phyloP scores from a whole-genome alignment of 2,888 invertebrate species.

The Colostygia pectinataria region DNA sequence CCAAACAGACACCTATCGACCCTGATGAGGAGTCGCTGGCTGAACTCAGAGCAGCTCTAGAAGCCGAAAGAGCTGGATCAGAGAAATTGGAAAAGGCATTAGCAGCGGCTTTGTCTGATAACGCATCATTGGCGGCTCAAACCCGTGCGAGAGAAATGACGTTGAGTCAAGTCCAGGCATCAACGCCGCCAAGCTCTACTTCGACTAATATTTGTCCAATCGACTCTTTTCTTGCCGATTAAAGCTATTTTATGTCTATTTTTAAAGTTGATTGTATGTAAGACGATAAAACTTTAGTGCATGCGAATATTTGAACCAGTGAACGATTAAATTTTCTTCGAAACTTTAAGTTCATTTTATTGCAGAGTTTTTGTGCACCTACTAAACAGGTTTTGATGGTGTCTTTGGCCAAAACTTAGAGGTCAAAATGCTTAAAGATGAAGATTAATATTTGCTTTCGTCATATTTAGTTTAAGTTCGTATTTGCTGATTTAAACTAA shows the following conservation, averaged over 20 bases:
- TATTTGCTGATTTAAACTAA: too few species aligned
- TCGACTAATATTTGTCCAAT: slow-evolving; percentile 58
- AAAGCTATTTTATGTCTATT: too few species aligned
- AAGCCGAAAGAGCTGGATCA: slow-evolving; percentile 61
- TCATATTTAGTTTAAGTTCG: too few species aligned
- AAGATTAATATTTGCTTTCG: not conserved
- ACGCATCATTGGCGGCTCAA: slow-evolving; percentile 56
- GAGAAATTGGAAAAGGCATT: slow-evolving; percentile 61
- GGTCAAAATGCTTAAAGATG: slow-evolving; percentile 35
- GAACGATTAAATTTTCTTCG: not conserved
- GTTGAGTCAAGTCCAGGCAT: slow-evolving; percentile 26
- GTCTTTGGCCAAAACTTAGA: slow-evolving; percentile 49
- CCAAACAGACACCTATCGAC: slow-evolving; percentile 31
- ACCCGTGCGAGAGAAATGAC: slow-evolving; percentile 51
- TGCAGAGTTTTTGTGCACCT: slow-evolving; percentile 44
- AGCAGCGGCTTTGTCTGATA: slow-evolving; percentile 64
- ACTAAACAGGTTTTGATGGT: slow-evolving; percentile 62
- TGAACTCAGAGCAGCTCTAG: slow-evolving; percentile 58
- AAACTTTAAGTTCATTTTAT: slow-evolving; percentile 12
- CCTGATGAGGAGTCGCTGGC: slow-evolving; percentile 48
- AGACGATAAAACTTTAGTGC: not conserved
- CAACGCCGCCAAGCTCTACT: slow-evolving; percentile 37
- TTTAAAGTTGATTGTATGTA: not conserved
- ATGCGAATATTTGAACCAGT: not conserved
- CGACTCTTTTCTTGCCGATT: slow-evolving; percentile 71